These are phyloP conservation scores for Tetragnatha montana DNA, from an alignment of 2,888 invertebrate genomes.

Conservation along the genomic window DNA sequence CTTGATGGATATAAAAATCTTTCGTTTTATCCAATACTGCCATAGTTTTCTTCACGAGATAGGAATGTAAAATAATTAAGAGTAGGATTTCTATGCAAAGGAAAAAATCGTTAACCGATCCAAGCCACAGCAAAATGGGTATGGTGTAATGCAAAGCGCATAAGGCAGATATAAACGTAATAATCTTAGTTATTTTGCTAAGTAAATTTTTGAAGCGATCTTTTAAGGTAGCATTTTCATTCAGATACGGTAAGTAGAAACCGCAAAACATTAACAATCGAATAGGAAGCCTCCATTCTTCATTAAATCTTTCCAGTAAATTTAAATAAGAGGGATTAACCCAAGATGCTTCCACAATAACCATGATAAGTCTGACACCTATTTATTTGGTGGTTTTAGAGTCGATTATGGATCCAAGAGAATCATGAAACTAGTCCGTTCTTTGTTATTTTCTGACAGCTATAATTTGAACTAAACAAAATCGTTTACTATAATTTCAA, in stretches of 20 bases:
- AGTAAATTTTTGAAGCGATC: not conserved
- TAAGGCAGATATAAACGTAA: not conserved
- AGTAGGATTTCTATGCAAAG: not conserved
- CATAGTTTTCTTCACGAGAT: not conserved
- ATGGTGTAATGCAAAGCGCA: not conserved
- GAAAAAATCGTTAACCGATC: not conserved
- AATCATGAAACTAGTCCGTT: too few species aligned
- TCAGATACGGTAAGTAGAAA: not conserved
- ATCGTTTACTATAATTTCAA: too few species aligned
- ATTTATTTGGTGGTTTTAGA: not conserved
- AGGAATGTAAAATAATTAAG: not conserved
- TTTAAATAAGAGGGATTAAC: not conserved
- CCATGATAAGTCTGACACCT: too few species aligned
- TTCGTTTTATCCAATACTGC: not conserved
- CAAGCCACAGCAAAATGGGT: not conserved
- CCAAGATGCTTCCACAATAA: not conserved
- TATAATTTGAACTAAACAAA: too few species aligned
- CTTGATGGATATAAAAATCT: not conserved
- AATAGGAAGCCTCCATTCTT: not conserved
- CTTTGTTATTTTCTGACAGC: too few species aligned
- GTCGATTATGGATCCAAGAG: too few species aligned
- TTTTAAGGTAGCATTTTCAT: not conserved
- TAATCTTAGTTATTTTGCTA: not conserved
- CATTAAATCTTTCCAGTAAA: not conserved
- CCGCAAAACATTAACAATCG: not conserved